Percentiles rank a stretch among this genome's conserved stretches.
Evolutionary conservation across 2,113 vertebrate genomes (phyloP).

Genomic region (Daubentonia madagascariensis): DNA sequence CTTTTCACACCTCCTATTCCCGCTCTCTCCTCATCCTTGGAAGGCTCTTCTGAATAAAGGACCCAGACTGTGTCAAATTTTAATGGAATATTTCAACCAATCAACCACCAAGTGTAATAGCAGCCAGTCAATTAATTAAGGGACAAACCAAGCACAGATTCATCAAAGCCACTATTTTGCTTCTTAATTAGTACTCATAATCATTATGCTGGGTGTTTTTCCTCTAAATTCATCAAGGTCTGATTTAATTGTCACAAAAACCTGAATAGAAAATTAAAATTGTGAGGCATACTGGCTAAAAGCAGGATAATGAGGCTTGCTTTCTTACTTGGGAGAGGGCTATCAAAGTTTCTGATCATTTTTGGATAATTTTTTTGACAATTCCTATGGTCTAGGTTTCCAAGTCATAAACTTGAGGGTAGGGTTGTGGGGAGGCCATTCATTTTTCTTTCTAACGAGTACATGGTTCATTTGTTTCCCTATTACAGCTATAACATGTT

Average conservation of each 20-base stretch:
- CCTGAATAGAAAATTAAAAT: constrained; percentile 71
- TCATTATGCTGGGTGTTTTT: constrained; percentile 57
- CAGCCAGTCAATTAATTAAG: constrained; percentile 74
- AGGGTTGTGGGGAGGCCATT: not conserved
- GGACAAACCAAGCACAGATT: constrained; percentile 70
- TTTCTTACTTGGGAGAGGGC: constrained; percentile 55
- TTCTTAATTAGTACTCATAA: constrained; percentile 77
- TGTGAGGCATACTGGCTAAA: constrained; percentile 32
- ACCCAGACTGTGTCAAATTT: not conserved
- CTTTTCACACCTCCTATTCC: not conserved
- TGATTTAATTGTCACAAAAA: constrained; percentile 78
- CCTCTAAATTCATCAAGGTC: constrained; percentile 75
- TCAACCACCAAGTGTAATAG: constrained; percentile 43
- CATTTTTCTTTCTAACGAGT: not conserved
- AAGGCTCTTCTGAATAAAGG: constrained; percentile 19
- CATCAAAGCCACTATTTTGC: constrained; percentile 72
- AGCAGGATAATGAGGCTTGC: constrained; percentile 56
- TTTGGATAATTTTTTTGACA: constrained; percentile 69
- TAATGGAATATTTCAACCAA: constrained; percentile 58
- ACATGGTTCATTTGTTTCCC: not conserved
- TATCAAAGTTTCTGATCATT: constrained; percentile 73
- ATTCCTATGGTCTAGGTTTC: constrained; percentile 17
- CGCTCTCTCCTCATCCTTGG: not conserved
- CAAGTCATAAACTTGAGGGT: not conserved
- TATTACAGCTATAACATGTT: not conserved